Evolutionary conservation across 2,888 invertebrate species (phyloP), one percentile per base, ranked within the genome.

Genomic region (Chromoteleia sp.): DNA sequence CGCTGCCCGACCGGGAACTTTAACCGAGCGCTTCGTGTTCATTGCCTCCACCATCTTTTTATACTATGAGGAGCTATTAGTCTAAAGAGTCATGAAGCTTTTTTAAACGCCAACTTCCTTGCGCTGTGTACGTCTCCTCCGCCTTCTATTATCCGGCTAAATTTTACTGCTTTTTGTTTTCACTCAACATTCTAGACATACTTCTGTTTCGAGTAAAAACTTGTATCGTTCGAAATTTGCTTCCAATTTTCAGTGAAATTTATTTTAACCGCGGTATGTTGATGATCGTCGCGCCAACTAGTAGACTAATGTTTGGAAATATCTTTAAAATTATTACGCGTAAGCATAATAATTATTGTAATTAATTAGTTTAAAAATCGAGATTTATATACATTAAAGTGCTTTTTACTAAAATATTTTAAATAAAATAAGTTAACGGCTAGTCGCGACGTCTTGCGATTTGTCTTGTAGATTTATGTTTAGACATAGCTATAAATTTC

Each of bases 21-120:
- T 50, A 75, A 41, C 29, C 17, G 45, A 36, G 25, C 8, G 41
- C 54, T 43, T 54, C 61, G 43, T 54, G 68, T 63, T 70, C 68
- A 77, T 76, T 76, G 76, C 68, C 43, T 54, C 25, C 8, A 25
- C 45, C 56, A 54, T 76, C 76, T 76, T 76, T 76, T 76, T 76
- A 25, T 61, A 19, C 43, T 45, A 43, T 36, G 59, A 59, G 14
- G 10, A 33, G 61, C 76, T 61, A 76, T 76, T 76, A 76, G 68
- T 76, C 68, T 61, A 76, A 76, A 61, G 58, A 75, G 61, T 52
- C 76, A 45, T 33, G 43, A 30, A 76, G 76, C 45, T 76, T 68
- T 75, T 76, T 68, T 43, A 58, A 56, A 8, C 14, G 12, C 8
- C 29, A n/a, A 33, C 43, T 63, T 21, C 14, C 14, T 41, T 8